phyloP scores from a whole-genome alignment of 2,797 vertebrate species.

The Gobio occitaniae region DNA sequence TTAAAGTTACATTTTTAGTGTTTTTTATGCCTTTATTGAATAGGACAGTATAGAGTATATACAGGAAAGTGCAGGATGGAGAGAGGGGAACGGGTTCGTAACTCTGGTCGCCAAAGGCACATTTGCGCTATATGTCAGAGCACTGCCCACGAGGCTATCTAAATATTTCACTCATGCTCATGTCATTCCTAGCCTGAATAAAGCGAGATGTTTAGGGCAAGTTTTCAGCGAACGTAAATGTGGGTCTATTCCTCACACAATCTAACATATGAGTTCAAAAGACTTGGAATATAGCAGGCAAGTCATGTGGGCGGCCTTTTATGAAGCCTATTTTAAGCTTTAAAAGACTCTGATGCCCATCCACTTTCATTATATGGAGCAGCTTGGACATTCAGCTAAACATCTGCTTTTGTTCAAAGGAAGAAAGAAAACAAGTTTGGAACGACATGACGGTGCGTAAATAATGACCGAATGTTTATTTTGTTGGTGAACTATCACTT shows the following conservation, averaged over 20 bases:
- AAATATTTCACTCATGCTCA: neutral
- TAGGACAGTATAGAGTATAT: too few relatives aligned
- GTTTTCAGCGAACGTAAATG: neutral
- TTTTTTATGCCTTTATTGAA: too few relatives aligned
- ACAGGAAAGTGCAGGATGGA: too few relatives aligned
- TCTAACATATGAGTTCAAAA: neutral
- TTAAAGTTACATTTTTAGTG: too few relatives aligned
- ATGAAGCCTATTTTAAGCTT: neutral
- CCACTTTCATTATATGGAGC: neutral
- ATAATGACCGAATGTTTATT: neutral
- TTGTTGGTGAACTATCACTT: neutral
- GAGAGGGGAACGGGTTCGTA: too few relatives aligned
- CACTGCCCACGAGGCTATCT: neutral
- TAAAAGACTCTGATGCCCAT: neutral
- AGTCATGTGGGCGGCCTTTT: slow-evolving; percentile 4
- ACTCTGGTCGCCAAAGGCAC: too few relatives aligned
- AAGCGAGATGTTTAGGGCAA: neutral
- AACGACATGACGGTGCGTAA: neutral
- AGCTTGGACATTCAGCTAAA: neutral
- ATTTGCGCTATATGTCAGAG: neutral
- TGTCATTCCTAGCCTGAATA: neutral
- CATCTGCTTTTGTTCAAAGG: neutral
- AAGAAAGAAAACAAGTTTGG: slow-evolving; percentile 1
- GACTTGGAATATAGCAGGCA: neutral
- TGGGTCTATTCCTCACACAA: neutral